Evolutionary conservation across 2,113 vertebrate species (phyloP).

Genomic region (Cyphotilapia sp.): DNA sequence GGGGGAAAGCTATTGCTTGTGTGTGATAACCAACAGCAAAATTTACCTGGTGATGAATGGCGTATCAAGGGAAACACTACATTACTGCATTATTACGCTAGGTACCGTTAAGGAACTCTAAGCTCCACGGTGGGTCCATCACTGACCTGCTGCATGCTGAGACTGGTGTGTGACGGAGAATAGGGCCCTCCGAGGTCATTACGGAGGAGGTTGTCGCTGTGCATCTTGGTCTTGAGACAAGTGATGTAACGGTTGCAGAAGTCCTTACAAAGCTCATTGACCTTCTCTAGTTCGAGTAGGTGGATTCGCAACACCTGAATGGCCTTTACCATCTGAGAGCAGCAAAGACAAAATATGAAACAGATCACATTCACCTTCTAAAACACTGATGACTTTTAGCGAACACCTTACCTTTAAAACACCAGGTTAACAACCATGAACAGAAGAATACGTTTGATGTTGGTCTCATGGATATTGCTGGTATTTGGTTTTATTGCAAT

Average conservation of each 20-base stretch:
- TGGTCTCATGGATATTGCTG: background rate
- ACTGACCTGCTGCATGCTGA: slow-evolving; percentile 83
- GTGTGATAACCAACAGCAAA: background rate
- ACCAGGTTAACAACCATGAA: background rate
- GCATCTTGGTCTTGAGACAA: slow-evolving; percentile 99
- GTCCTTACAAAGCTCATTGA: slow-evolving; percentile 98
- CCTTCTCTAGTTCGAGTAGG: slow-evolving; percentile 96
- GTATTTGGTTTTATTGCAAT: background rate
- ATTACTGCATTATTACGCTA: background rate
- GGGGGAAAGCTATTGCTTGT: background rate
- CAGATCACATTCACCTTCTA: background rate
- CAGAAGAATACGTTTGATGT: background rate
- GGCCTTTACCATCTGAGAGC: slow-evolving; percentile 91
- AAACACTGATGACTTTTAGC: background rate
- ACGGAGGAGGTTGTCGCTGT: slow-evolving; percentile 98
- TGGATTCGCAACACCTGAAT: slow-evolving; percentile 98
- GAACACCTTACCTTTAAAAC: background rate
- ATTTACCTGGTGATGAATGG: background rate
- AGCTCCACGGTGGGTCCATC: background rate
- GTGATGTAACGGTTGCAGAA: slow-evolving; percentile 99
- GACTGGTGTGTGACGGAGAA: slow-evolving; percentile 89
- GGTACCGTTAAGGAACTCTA: background rate
- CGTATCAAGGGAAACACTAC: background rate
- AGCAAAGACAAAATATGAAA: background rate
- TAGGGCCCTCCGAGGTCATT: slow-evolving; percentile 94